Evolutionary conservation across 1,140 invertebrate genomes (phyloP).

Genomic region (Drosophila ogumai): DNA sequence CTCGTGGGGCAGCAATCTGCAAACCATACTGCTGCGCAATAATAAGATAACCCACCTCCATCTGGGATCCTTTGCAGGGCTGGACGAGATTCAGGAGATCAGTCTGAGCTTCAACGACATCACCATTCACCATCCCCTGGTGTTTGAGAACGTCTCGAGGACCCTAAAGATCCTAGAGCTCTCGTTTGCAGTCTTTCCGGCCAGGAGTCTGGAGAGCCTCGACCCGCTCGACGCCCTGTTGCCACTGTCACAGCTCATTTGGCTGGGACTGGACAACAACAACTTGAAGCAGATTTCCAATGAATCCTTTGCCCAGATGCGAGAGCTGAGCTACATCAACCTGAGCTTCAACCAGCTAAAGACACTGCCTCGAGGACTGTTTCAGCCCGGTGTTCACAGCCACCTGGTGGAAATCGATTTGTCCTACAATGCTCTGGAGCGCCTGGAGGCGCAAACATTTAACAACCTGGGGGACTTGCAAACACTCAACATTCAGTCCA

Average conservation of each 20-base stretch:
- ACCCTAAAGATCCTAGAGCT: conserved; percentile 93
- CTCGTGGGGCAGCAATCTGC: conserved; percentile 92
- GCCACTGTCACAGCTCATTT: conserved; percentile 90
- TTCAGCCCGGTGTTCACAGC: conserved; percentile 89
- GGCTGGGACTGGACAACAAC: conserved; percentile 95
- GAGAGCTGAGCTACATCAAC: conserved; percentile 92
- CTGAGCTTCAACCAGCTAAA: conserved; percentile 93
- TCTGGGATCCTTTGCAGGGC: conserved; percentile 89
- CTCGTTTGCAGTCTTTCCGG: conserved; percentile 92
- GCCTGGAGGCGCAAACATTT: conserved; percentile 88
- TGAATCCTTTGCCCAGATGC: conserved; percentile 87
- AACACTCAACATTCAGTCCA: conserved; percentile 90
- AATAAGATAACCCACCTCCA: conserved; percentile 92
- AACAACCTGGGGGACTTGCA: conserved; percentile 88
- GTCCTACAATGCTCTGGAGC: conserved; percentile 90
- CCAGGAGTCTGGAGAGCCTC: conserved; percentile 85
- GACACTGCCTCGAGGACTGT: conserved; percentile 87
- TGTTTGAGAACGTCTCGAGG: conserved; percentile 90
- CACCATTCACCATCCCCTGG: conserved; percentile 90
- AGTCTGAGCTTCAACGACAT: conserved; percentile 95
- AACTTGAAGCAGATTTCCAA: conserved; percentile 90
- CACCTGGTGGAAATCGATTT: conserved; percentile 91
- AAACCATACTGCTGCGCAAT: conserved; percentile 93
- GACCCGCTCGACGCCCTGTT: conserved; percentile 90
- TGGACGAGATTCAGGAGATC: conserved; percentile 91